Evolutionary conservation across 2,113 vertebrate species (phyloP).

Genomic region (Oxyura jamaicensis): DNA sequence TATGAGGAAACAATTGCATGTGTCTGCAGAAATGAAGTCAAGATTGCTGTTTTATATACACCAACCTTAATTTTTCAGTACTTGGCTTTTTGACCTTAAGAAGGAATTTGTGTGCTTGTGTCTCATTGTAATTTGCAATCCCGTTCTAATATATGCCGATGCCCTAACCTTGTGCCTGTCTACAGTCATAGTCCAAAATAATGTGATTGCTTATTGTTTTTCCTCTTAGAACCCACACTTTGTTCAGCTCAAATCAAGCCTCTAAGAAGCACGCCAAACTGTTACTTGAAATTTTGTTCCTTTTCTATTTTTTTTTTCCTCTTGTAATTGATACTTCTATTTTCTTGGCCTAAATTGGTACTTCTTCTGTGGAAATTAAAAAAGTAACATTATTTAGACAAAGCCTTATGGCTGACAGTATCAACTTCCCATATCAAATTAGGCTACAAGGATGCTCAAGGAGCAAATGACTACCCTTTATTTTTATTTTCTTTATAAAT

Average conservation of each 20-base stretch:
- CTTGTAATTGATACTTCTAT: background rate
- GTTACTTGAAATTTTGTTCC: background rate
- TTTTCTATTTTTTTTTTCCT: background rate
- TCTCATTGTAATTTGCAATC: background rate
- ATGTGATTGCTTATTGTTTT: background rate
- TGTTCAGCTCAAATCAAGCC: background rate
- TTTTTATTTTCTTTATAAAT: background rate
- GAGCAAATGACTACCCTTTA: background rate
- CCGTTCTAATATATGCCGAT: background rate
- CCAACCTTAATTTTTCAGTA: background rate
- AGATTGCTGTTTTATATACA: background rate
- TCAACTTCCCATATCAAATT: background rate
- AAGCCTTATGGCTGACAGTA: background rate
- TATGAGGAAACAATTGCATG: background rate
- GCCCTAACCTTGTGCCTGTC: background rate
- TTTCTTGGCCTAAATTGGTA: background rate
- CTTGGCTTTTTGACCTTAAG: background rate
- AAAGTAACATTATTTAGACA: background rate
- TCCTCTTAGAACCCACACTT: background rate
- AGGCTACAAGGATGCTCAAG: background rate
- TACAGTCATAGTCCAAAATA: background rate
- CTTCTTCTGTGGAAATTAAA: background rate
- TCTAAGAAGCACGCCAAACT: background rate
- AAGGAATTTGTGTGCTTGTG: background rate
- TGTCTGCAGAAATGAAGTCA: background rate